Base-by-base conservation (phyloP, 2,797 vertebrate genomes). In the Cephalopachus bancanus region DNA sequence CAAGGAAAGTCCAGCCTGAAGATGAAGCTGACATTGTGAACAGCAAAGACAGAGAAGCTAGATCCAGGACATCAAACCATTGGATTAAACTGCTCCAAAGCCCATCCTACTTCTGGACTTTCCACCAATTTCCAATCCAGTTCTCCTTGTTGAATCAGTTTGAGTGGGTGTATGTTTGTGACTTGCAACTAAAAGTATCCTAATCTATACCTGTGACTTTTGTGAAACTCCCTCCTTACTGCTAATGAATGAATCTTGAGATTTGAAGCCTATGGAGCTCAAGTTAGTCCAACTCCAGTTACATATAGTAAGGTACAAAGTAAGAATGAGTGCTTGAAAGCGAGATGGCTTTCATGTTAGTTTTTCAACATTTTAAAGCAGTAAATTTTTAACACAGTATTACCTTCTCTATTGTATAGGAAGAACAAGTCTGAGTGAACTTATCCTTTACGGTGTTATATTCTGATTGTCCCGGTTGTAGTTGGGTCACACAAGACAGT, bases 331-430 rank as follows among this genome's bases (percentile, higher is more conserved):
- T 33, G 6, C 69, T 69, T 75, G 12, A 24, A 57, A 59, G 86
- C 62, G 51, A 91, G 14, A 59, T 37, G 26, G 12, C 10, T 92
- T 93, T 89, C 26, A 28, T 33, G 20, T 78, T 88, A 69, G 17
- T 80, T 64, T 22, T 76, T 71, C 0, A 53, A 87, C 33, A 76
- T 74, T 75, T 81, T 80, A 51, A 51, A 87, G 20, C 30, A 69
- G 67, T 75, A 65, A 33, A 60, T 64, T 69, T 0, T 76, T 9
- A 0, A 69, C 22, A 19, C 7, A 44, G 5, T 80, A 92, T 97
- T 97, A 98, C 98, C 98, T 98, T 98, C 83, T 96, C 74, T 83
- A 98, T 97, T 94, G 5, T 94, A 10, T 67, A 94, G 7, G 1
- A 30, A 19, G 0, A 16, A 95, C 96, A 98, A 10, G 97, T 98